These are phyloP conservation scores for Scrobipalpa costella DNA, from an alignment of 2,888 invertebrate genomes.

Conservation along the genomic window DNA sequence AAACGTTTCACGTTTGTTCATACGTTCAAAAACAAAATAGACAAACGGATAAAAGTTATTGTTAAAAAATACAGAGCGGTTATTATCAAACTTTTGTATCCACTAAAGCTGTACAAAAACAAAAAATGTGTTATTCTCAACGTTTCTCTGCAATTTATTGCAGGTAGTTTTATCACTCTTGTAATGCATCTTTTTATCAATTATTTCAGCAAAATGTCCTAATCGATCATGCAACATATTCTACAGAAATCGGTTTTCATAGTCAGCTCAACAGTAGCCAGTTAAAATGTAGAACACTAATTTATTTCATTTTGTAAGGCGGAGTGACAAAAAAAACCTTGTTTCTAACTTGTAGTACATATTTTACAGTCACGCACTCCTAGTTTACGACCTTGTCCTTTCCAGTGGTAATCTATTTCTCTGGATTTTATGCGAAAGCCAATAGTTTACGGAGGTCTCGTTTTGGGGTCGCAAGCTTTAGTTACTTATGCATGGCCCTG, in stretches of 20 bases:
- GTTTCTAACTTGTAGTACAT: background rate
- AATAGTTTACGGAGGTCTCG: constrained; percentile 17
- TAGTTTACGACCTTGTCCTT: background rate
- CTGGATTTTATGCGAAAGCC: constrained; percentile 11
- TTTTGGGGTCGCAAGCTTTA: constrained; percentile 43
- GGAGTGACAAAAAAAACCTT: background rate
- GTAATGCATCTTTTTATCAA: no score
- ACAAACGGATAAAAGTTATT: background rate
- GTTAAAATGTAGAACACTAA: no score
- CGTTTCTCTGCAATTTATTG: background rate
- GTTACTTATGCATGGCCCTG: constrained; percentile 63
- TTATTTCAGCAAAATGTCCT: no score
- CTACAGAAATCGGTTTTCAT: no score
- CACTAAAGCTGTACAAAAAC: background rate
- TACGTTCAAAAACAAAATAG: no score
- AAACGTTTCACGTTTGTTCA: no score
- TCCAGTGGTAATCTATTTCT: background rate
- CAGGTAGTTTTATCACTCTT: no score
- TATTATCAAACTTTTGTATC: background rate
- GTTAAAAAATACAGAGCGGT: background rate
- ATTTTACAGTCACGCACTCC: background rate
- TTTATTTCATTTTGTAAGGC: no score
- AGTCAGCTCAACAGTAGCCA: no score
- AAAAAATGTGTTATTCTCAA: background rate
- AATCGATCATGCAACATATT: no score